A percentile compares a stretch with the other conserved stretches of the same genome.
phyloP scores from a whole-genome alignment of 2,888 invertebrate genomes.

The Lordiphosa andalusiaca region DNA sequence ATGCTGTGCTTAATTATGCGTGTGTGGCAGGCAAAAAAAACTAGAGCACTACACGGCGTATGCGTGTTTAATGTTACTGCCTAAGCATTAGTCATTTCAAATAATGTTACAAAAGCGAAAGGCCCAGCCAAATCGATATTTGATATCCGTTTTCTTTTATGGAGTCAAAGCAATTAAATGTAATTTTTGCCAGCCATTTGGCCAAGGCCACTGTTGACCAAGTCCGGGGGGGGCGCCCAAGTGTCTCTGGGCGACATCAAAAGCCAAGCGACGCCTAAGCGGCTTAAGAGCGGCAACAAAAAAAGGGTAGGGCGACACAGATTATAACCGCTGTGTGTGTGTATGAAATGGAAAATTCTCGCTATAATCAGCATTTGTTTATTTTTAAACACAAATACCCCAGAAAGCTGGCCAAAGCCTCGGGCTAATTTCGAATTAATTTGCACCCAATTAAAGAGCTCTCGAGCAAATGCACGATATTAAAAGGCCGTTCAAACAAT shows the following conservation, averaged over 20 bases:
- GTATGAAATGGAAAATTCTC: slow-evolving; percentile 14
- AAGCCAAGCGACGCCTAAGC: slow-evolving; percentile 14
- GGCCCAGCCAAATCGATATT: slow-evolving; percentile 46
- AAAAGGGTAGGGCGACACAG: slow-evolving; percentile 19
- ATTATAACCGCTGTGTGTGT: slow-evolving; percentile 12
- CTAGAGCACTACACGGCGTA: slow-evolving; percentile 46
- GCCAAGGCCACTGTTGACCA: slow-evolving; percentile 31
- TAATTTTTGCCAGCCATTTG: slow-evolving; percentile 33
- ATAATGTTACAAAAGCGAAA: slow-evolving; percentile 39
- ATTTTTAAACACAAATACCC: slow-evolving; percentile 23
- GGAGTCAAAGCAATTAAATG: slow-evolving; percentile 51
- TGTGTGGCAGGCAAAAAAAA: slow-evolving; percentile 22
- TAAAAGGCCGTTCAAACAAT: background rate
- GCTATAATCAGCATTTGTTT: slow-evolving; percentile 23
- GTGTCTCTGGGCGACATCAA: slow-evolving; percentile 37
- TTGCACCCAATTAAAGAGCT: slow-evolving; percentile 42
- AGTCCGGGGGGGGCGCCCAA: slow-evolving; percentile 26
- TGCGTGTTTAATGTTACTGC: slow-evolving; percentile 50
- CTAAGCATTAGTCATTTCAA: slow-evolving; percentile 50
- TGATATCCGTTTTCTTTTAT: slow-evolving; percentile 21
- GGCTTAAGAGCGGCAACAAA: slow-evolving; percentile 13
- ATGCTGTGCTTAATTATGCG: slow-evolving; percentile 58
- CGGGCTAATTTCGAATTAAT: slow-evolving; percentile 48
- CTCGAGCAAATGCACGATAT: slow-evolving; percentile 11
- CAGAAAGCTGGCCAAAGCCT: slow-evolving; percentile 9